Evolutionary conservation across 2,797 vertebrate genomes (phyloP).

Genomic region (Argentina silus): DNA sequence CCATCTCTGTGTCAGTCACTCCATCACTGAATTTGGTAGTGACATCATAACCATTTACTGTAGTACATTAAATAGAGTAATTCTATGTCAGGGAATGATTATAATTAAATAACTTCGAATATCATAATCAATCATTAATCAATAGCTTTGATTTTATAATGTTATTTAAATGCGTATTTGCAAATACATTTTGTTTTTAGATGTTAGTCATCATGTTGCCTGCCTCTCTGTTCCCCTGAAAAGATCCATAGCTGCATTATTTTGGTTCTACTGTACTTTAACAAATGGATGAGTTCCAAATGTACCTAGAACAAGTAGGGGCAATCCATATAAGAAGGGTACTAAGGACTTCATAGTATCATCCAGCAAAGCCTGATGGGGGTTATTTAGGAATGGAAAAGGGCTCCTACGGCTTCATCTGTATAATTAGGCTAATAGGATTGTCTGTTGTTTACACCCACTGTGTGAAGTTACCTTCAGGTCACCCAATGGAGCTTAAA

Average conservation of each 20-base stretch:
- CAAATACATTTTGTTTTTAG: background rate
- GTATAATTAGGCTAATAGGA: slow-evolving; percentile 59
- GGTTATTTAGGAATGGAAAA: slow-evolving; percentile 18
- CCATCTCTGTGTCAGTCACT: slow-evolving; percentile 33
- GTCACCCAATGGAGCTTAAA: slow-evolving; percentile 50
- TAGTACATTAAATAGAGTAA: background rate
- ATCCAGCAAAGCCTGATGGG: background rate
- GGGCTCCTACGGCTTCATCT: slow-evolving; percentile 11
- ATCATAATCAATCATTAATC: background rate
- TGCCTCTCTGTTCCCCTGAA: no score
- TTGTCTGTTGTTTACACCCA: slow-evolving; percentile 46
- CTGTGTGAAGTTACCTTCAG: slow-evolving; percentile 36
- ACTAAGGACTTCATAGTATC: background rate
- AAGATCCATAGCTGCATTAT: no score
- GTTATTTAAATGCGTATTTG: background rate
- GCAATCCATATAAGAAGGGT: background rate
- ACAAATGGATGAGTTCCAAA: background rate
- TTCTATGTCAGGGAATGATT: background rate
- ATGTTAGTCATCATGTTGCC: no score
- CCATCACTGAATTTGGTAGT: slow-evolving; percentile 20
- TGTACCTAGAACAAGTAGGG: background rate
- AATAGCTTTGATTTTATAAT: background rate
- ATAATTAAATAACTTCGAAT: background rate
- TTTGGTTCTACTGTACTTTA: no score
- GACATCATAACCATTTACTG: background rate